Conservation (phyloP, 2,113 vertebrate species). For the Ginglymostoma cirratum region DNA sequence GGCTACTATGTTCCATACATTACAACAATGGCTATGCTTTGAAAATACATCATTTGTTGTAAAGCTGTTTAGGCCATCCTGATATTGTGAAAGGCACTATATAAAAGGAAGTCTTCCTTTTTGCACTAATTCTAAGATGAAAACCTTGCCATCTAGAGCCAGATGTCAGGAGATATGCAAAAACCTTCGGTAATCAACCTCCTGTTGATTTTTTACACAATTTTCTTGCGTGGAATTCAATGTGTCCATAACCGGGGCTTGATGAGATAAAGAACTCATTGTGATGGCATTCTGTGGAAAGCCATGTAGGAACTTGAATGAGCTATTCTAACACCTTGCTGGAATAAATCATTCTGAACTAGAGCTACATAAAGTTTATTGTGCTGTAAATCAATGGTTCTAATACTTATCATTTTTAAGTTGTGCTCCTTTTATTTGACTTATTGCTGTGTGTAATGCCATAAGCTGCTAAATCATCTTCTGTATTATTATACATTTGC, state of each 20-base stretch:
- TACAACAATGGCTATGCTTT: background rate
- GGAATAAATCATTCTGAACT: constrained; percentile 14
- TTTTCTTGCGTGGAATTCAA: background rate
- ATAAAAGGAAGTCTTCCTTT: background rate
- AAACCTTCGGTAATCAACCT: background rate
- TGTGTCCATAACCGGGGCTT: too few species aligned
- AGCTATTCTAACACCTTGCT: background rate
- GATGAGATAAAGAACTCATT: background rate
- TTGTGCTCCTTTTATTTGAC: constrained; percentile 30
- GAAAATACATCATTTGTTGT: background rate
- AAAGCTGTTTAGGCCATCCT: background rate
- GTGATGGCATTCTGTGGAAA: constrained; percentile 1
- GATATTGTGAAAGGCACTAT: background rate
- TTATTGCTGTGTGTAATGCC: constrained; percentile 31
- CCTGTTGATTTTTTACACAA: background rate
- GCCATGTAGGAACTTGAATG: background rate
- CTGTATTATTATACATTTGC: background rate
- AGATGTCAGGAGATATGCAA: background rate
- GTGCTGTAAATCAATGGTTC: constrained; percentile 24
- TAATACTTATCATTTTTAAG: constrained; percentile 34
- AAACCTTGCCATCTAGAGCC: background rate
- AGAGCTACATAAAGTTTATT: constrained; percentile 26
- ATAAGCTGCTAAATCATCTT: constrained; percentile 24
- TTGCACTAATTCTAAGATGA: background rate
- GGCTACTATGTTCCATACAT: background rate